Evolutionary conservation across 1,140 invertebrate species (phyloP).

Genomic region (Eueides isabella): DNA sequence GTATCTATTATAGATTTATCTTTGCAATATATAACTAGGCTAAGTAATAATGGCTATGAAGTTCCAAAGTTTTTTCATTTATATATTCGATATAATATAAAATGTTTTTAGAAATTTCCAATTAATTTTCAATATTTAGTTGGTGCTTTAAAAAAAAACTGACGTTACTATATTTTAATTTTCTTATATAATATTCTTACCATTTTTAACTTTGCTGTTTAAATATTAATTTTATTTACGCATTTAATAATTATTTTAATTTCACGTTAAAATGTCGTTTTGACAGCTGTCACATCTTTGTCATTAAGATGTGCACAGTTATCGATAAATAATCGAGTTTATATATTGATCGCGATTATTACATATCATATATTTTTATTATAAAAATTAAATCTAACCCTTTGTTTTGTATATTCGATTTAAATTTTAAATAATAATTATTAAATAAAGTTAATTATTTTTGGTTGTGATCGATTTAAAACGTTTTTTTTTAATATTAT

Average conservation of each 20-base stretch:
- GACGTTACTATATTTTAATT: background rate
- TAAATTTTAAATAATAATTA: background rate
- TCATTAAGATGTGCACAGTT: conserved; percentile 68
- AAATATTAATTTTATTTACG: background rate
- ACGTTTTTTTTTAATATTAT: conserved; percentile 38
- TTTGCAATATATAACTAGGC: conserved; percentile 66
- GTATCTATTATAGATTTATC: conserved; percentile 60
- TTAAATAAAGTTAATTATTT: conserved; percentile 36
- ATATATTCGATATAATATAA: conserved; percentile 1
- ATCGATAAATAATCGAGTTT: conserved; percentile 36
- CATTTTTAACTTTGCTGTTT: too few relatives aligned
- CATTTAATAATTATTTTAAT: conserved; percentile 13
- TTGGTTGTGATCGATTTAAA: conserved; percentile 77
- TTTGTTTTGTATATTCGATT: background rate
- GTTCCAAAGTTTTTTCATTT: conserved; percentile 57
- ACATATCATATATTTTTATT: background rate
- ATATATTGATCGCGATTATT: background rate
- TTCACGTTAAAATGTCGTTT: background rate
- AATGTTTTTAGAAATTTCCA: conserved; percentile 1
- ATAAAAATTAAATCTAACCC: background rate
- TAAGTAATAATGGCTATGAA: conserved; percentile 64
- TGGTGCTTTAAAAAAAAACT: conserved; percentile 1
- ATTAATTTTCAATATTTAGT: background rate
- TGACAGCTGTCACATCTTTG: conserved; percentile 67
- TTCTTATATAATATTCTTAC: too few relatives aligned